Evolutionary conservation across 2,888 invertebrate species (phyloP).

Genomic region (Eulithis testata): DNA sequence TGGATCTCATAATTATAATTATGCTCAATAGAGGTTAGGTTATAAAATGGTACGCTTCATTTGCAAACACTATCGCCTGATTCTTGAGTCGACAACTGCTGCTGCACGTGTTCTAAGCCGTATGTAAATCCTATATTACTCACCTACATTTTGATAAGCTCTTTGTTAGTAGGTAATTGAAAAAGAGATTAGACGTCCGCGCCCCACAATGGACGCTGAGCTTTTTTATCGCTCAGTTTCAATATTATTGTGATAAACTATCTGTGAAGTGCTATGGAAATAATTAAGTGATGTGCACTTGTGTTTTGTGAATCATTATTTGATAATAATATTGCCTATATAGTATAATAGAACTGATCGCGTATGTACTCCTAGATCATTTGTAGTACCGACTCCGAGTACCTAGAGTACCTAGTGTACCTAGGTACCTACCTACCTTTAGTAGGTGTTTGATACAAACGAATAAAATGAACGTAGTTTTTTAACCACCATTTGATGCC

Average conservation of each 20-base stretch:
- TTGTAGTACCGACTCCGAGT: too few species aligned
- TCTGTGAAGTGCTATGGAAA: conserved; percentile 43
- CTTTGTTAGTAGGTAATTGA: conserved; percentile 74
- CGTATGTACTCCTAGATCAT: too few species aligned
- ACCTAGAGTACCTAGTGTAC: too few species aligned
- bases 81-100: neutral
- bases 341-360: neutral
- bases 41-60: neutral
- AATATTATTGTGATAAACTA: conserved; percentile 37
- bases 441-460: neutral
- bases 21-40: too few species aligned
- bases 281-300: conserved; percentile 40
- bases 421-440: too few species aligned
- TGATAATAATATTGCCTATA: neutral
- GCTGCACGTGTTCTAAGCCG: conserved; percentile 67
- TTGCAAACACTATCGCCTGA: neutral
- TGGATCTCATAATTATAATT: too few species aligned
- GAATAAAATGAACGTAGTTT: too few species aligned
- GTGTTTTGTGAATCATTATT: conserved; percentile 1
- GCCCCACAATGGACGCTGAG: conserved; percentile 42
- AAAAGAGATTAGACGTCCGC: conserved; percentile 70
- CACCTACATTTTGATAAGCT: conserved; percentile 71
- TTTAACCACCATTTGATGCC: too few species aligned
- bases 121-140: conserved; percentile 71
- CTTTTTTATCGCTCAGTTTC: conserved; percentile 46